phyloP scores from a whole-genome alignment of 1,140 invertebrate genomes.

The Apis dorsata region DNA sequence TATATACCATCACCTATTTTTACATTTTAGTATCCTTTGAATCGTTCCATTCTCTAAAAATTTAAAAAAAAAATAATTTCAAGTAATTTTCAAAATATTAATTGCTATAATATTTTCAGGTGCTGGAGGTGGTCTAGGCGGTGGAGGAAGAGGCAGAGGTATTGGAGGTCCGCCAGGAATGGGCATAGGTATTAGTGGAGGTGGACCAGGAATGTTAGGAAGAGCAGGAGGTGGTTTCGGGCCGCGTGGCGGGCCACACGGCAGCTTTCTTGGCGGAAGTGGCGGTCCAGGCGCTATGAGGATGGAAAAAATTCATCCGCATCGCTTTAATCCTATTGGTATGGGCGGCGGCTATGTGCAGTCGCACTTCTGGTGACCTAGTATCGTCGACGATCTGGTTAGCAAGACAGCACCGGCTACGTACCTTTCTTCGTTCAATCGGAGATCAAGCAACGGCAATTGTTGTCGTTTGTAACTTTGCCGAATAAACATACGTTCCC shows the following conservation, averaged over 20 bases:
- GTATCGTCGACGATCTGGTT: neutral
- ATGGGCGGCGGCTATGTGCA: constrained; percentile 79
- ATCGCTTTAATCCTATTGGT: constrained; percentile 78
- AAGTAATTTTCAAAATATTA: neutral
- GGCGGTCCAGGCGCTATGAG: constrained; percentile 78
- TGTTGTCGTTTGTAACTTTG: constrained; percentile 27
- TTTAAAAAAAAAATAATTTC: neutral
- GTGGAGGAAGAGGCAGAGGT: constrained; percentile 69
- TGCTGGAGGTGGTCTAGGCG: constrained; percentile 32
- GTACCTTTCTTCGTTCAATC: constrained; percentile 34
- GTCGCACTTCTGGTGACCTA: constrained; percentile 78
- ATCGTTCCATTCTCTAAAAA: neutral
- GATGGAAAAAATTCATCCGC: constrained; percentile 79
- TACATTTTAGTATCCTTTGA: neutral
- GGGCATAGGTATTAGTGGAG: constrained; percentile 68
- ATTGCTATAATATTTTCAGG: constrained; percentile 39
- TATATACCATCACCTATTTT: constrained; percentile 5
- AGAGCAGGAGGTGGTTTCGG: constrained; percentile 63
- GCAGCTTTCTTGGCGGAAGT: constrained; percentile 68
- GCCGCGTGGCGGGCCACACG: constrained; percentile 71
- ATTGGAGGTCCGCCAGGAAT: constrained; percentile 68
- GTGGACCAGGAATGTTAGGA: constrained; percentile 60
- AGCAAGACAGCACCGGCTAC: constrained; percentile 15
- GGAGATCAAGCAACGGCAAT: constrained; percentile 1
- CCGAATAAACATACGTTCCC: neutral